phyloP scores from a whole-genome alignment of 1,140 invertebrate genomes.

The Melitaea cinxia region DNA sequence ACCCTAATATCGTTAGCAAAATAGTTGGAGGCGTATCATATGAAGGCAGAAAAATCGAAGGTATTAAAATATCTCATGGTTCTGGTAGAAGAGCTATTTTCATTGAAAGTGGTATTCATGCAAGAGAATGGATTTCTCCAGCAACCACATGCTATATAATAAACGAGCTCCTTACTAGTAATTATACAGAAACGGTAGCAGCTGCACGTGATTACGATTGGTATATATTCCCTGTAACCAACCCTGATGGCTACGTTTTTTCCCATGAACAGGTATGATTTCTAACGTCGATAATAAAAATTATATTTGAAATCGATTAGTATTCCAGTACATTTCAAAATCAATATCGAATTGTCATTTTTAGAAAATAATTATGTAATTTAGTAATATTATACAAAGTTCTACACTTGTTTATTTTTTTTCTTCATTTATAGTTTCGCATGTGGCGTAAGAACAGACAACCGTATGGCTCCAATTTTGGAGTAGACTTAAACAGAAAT shows the following conservation, averaged over 20 bases:
- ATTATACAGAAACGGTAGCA: constrained; percentile 69
- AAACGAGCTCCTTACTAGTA: constrained; percentile 81
- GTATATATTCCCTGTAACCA: constrained; percentile 87
- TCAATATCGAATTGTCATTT: too few species aligned
- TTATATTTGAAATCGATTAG: too few species aligned
- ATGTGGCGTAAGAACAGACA: constrained; percentile 86
- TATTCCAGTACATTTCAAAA: too few species aligned
- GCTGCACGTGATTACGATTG: constrained; percentile 85
- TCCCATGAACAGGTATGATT: constrained; percentile 74
- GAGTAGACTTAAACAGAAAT: constrained; percentile 87
- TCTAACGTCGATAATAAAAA: too few species aligned
- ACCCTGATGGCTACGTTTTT: constrained; percentile 87
- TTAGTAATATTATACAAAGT: too few species aligned
- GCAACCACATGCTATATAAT: constrained; percentile 84
- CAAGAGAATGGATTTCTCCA: constrained; percentile 87
- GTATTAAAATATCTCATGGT: constrained; percentile 84
- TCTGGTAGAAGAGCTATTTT: constrained; percentile 73
- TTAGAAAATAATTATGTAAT: too few species aligned
- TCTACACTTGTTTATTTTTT: too few species aligned
- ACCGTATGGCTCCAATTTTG: constrained; percentile 60
- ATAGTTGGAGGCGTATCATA: constrained; percentile 81
- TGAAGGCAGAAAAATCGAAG: constrained; percentile 84
- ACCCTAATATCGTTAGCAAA: constrained; percentile 73
- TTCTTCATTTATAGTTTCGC: constrained; percentile 68
- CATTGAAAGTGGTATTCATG: constrained; percentile 84